Evolutionary conservation across 2,113 vertebrate species (phyloP), one percentile per base, ranked within the genome.

Genomic region (Aepyceros melampus): DNA sequence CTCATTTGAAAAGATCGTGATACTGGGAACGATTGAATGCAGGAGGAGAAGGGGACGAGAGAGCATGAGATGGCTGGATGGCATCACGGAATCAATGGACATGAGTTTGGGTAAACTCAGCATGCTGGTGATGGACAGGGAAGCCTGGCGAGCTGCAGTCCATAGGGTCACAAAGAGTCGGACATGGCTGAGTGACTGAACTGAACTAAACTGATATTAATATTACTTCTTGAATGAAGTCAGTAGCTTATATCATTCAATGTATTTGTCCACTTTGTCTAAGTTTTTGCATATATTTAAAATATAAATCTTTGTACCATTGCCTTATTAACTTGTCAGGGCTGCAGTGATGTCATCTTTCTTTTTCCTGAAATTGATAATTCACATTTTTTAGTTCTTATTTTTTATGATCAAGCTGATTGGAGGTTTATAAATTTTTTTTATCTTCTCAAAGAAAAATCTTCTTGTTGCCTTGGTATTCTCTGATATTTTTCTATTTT

Each of bases 31-130:
- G 3, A 67, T 21, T 67, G 64, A 67, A 36, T n/a, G 33, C 8
- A 5, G 4, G 33, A 19, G 33, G 33, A 36, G 16, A 67, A 67
- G 33, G 64, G 17, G 17, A 36, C 0, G 3, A 5, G 0, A 67
- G 60, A 33, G 4, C 33, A 36, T 67, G 17, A 36, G 17, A 67
- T 36, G 16, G 33, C 10, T 36, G 33, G 31, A 36, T 67, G 3
- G 1, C 33, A 19, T 19, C 17, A 21, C 64, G 0, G 17, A 67
- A 8, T 67, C 8, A 19, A 19, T 0, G 33, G 33, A 21, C 33
- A 36, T 67, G 64, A 67, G 8, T 67, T 21, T 67, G n/a, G 9
- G 33, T 67, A 21, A 67, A 67, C 4, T 21, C 64, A 1, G 0
- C 0, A 4, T 36, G 64, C 2, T 67, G 64, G 33, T 67, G 64